Evolutionary conservation across 2,888 invertebrate genomes (phyloP).

Genomic region (Pachydiplax longipennis): DNA sequence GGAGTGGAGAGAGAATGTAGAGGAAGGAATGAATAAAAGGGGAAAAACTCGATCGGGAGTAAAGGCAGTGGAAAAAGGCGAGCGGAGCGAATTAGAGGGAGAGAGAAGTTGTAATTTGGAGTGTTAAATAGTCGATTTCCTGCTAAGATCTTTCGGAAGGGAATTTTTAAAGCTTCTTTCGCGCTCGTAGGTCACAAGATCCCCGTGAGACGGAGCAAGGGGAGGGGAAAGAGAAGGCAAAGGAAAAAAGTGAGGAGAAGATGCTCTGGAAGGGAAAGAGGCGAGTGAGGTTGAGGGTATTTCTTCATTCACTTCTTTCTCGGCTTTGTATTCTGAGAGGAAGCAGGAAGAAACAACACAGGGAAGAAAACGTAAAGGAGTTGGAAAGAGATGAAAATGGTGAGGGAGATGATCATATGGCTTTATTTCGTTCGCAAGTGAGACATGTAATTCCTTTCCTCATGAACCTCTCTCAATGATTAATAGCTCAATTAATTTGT

Average conservation of each 20-base stretch:
- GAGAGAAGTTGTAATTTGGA: slow-evolving; percentile 24
- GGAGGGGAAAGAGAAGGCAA: not conserved
- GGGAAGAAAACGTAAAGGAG: not conserved
- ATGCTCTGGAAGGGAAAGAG: not conserved
- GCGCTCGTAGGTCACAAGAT: not conserved
- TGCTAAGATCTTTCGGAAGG: not conserved
- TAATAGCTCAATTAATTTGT: too few species aligned
- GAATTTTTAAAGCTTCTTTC: not conserved
- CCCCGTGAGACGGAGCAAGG: not conserved
- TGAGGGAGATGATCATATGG: not conserved
- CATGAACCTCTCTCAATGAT: too few species aligned
- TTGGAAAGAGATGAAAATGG: not conserved
- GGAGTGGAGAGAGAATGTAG: not conserved
- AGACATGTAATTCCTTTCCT: too few species aligned
- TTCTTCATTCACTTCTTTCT: not conserved
- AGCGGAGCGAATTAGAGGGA: not conserved
- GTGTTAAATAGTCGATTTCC: slow-evolving; percentile 31
- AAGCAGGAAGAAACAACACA: not conserved
- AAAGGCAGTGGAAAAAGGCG: not conserved
- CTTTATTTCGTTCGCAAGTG: too few species aligned
- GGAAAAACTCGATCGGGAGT: not conserved
- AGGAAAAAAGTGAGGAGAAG: not conserved
- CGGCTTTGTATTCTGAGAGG: not conserved
- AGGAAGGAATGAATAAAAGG: not conserved
- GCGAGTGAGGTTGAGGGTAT: not conserved